Percentiles rank a stretch among this genome's conserved stretches.
Conservation (phyloP, 2,888 invertebrate genomes). For the Esperia sulphurella region DNA sequence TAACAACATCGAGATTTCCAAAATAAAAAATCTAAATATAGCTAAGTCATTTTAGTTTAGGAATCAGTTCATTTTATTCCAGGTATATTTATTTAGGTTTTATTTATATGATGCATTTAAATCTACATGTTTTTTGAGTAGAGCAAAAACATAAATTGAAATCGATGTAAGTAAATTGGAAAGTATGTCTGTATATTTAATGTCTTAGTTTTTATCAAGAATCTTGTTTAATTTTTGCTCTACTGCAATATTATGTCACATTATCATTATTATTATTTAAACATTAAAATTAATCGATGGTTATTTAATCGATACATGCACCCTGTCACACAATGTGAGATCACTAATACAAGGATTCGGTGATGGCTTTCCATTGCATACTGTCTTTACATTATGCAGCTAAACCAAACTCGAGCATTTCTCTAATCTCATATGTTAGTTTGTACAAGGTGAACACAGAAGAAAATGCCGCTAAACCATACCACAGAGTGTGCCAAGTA, state of each 20-base stretch:
- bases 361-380: slow-evolving; percentile 18
- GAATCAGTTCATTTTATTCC: background rate
- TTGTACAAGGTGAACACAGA: slow-evolving; percentile 36
- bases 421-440: slow-evolving; percentile 23
- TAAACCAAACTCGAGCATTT: slow-evolving; percentile 36
- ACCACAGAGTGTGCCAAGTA: slow-evolving; percentile 76
- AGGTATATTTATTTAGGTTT: slow-evolving; percentile 5
- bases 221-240: background rate
- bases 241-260: slow-evolving; percentile 8
- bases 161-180: too few relatives aligned
- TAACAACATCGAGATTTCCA: slow-evolving; percentile 5
- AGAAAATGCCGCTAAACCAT: slow-evolving; percentile 46
- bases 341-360: slow-evolving; percentile 29
- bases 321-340: slow-evolving; percentile 75
- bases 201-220: background rate
- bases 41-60: background rate
- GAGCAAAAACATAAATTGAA: slow-evolving; percentile 1
- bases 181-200: background rate
- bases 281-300: slow-evolving; percentile 36
- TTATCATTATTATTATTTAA: slow-evolving; percentile 23
- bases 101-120: slow-evolving; percentile 9
- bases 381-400: slow-evolving; percentile 26
- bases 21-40: slow-evolving; percentile 2
- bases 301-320: slow-evolving; percentile 67
- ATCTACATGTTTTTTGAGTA: slow-evolving; percentile 8